These are phyloP conservation scores for Hymenopus coronatus DNA, from an alignment of 2,888 invertebrate genomes.

Conservation along the genomic window DNA sequence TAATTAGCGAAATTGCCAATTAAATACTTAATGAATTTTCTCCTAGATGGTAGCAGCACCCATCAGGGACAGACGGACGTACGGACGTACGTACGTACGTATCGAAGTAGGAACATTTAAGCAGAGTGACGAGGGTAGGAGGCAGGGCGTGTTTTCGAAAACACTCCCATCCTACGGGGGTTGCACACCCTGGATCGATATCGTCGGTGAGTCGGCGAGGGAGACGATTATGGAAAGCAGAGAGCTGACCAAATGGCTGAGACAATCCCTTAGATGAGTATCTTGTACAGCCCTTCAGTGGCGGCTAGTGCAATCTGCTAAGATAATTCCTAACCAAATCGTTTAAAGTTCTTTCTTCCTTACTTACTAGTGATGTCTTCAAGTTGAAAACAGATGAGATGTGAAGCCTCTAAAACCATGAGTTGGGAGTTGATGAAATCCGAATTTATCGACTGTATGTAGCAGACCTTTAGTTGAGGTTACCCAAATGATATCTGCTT, in stretches of 20 bases:
- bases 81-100: background rate
- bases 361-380: too few species aligned
- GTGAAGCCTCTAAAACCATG: too few species aligned
- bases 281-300: background rate
- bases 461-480: too few species aligned
- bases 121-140: background rate
- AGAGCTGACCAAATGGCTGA: background rate
- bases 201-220: background rate
- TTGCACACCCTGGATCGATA: background rate
- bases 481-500: too few species aligned
- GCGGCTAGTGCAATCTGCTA: background rate
- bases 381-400: too few species aligned
- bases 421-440: too few species aligned
- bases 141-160: background rate
- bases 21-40: constrained; percentile 25
- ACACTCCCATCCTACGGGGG: background rate
- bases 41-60: constrained; percentile 21
- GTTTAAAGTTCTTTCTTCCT: too few species aligned
- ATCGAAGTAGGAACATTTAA: background rate
- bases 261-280: background rate
- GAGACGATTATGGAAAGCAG: background rate
- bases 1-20: constrained; percentile 26
- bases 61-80: constrained; percentile 16
- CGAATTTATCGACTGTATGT: too few species aligned
- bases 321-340: background rate